A percentile compares a stretch with the other conserved stretches of the same genome.
phyloP scores from a whole-genome alignment of 2,113 vertebrate genomes.

The Holacanthus passer region DNA sequence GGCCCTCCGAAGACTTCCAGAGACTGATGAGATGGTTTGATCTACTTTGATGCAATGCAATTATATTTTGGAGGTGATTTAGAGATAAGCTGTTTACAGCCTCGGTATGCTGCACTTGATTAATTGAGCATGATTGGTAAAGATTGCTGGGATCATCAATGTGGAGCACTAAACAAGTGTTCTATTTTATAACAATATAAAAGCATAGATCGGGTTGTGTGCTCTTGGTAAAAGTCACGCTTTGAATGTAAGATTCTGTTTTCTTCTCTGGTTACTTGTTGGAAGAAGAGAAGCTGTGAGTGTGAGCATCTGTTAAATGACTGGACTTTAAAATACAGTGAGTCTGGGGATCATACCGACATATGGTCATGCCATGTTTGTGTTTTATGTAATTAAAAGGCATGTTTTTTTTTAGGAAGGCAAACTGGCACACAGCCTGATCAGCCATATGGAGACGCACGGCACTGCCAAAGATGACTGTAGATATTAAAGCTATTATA shows the following conservation, averaged over 20 bases:
- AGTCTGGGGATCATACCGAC: conserved; percentile 45
- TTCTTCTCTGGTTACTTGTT: conserved; percentile 39
- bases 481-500: conserved; percentile 15
- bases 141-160: conserved; percentile 12
- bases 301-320: conserved; percentile 61
- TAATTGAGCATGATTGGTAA: conserved; percentile 37
- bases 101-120: conserved; percentile 24
- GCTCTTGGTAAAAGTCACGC: conserved; percentile 9
- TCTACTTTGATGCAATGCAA: conserved; percentile 52
- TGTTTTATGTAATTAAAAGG: conserved; percentile 69
- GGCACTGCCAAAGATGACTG: conserved; percentile 20
- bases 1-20: conserved; percentile 9
- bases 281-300: conserved; percentile 12
- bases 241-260: neutral
- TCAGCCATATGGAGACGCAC: conserved; percentile 52
- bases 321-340: conserved; percentile 49
- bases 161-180: neutral
- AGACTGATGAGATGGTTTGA: conserved; percentile 51
- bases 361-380: conserved; percentile 61
- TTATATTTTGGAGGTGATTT: conserved; percentile 51
- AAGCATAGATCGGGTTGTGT: neutral
- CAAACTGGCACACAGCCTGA: conserved; percentile 49
- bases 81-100: conserved; percentile 30
- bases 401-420: conserved; percentile 17
- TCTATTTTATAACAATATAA: neutral